Evolutionary conservation across 2,888 invertebrate species (phyloP), one percentile per base, ranked within the genome.

Genomic region (Apodemia duryi): DNA sequence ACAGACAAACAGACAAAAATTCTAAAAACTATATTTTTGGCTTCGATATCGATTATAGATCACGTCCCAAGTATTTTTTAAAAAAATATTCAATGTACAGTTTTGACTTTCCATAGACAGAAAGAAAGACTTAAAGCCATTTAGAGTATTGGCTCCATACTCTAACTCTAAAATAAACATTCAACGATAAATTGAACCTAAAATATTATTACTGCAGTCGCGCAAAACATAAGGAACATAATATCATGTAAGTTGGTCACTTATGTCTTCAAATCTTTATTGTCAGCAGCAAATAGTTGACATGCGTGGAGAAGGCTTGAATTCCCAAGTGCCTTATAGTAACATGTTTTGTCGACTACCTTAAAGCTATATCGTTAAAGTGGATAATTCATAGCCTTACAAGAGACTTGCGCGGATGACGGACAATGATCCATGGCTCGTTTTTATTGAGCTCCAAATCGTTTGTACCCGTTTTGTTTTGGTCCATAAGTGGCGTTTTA

Each of bases 251-350:
- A 57, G 57, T 29, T 13, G 57, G 57, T 57, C 57, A 57, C 32
- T 57, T 52, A 46, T 10, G 57, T 57, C 57, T 57, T 9, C 51
- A 38, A 51, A 62, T 65, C 66, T 51, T 46, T 41, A 41, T 62
- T 61, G 51, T 67, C 63, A 49, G 54, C 54, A 5, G 49, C 67
- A 65, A 52, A 82, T 82, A 82, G 83, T 78, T 81, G 88, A 90
- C 91, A 91, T 91, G 91, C 91, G 91, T 91, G 86, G 78, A 83
- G 79, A 78, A 80, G 78, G 78, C 78, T 77, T 77, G 72, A 77
- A 80, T 77, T 76, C 75, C 73, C 73, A 77, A 80, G 72, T 74
- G 78, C 74, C 77, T 77, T 78, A 84, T 81, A 61, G 77, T 82
- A 82, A 74, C 68, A 72, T 70, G 71, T 70, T 70, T 69, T 73